Percentiles rank a stretch among this genome's conserved stretches.
These are phyloP conservation scores for Chalcosyrphus nemorum DNA, from an alignment of 2,888 invertebrate genomes.

Conservation along the genomic window DNA sequence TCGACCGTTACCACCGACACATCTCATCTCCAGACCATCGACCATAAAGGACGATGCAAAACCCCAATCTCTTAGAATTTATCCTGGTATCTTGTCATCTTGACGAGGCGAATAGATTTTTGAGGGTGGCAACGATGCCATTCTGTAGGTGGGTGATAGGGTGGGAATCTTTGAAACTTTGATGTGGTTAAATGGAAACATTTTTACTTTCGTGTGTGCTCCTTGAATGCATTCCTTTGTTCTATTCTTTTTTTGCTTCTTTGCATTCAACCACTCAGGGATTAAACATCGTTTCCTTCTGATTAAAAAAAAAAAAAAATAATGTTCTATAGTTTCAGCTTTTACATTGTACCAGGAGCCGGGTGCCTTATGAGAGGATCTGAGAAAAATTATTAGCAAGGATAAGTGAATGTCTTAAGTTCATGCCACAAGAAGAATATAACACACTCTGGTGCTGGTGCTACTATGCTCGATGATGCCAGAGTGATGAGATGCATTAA, in stretches of 20 bases:
- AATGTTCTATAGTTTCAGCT: constrained; percentile 10
- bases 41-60: constrained; percentile 71
- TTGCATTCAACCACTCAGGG: constrained; percentile 28
- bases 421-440: constrained; percentile 1
- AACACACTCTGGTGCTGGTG: not conserved
- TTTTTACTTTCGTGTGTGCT: constrained; percentile 35
- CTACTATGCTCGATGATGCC: constrained; percentile 38
- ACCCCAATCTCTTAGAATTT: constrained; percentile 66
- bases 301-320: constrained; percentile 61
- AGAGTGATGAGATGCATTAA: constrained; percentile 60
- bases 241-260: too few relatives aligned
- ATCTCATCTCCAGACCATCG: constrained; percentile 57
- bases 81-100: constrained; percentile 68
- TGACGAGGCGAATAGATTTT: constrained; percentile 67
- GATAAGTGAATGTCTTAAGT: constrained; percentile 65
- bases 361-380: not conserved
- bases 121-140: constrained; percentile 24
- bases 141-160: constrained; percentile 17
- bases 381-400: constrained; percentile 54
- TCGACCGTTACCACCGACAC: constrained; percentile 68
- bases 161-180: constrained; percentile 69
- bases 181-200: constrained; percentile 67
- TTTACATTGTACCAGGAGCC: not conserved
- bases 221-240: constrained; percentile 36
- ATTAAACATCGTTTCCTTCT: constrained; percentile 59